These are phyloP conservation scores for Indicator maculatus DNA, from an alignment of 2,113 vertebrate species.

Conservation along the genomic window DNA sequence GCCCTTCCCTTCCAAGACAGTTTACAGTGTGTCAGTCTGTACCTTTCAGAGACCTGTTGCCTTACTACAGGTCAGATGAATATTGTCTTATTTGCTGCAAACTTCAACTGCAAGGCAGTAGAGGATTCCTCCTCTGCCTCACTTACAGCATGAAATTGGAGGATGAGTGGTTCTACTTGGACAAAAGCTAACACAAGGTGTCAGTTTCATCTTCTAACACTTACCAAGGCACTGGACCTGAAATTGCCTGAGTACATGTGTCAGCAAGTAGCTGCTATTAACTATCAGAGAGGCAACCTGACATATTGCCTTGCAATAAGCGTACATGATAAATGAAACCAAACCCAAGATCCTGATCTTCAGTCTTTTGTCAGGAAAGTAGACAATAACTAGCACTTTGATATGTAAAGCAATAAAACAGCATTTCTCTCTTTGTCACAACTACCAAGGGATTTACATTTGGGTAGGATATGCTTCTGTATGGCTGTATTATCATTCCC, in stretches of 20 bases:
- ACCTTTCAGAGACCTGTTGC: not conserved
- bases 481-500: accelerated
- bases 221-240: not conserved
- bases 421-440: not conserved
- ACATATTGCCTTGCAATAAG: not conserved
- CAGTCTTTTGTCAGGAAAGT: not conserved
- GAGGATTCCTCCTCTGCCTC: not conserved
- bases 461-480: not conserved
- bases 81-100: not conserved
- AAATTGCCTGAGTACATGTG: not conserved
- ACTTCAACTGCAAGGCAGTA: not conserved
- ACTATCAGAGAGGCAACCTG: not conserved
- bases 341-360: not conserved
- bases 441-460: not conserved
- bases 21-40: not conserved
- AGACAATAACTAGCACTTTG: not conserved
- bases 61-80: not conserved
- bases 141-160: not conserved
- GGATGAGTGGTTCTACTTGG: not conserved
- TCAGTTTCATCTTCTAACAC: not conserved
- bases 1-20: not conserved
- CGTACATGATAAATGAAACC: not conserved
- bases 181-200: not conserved
- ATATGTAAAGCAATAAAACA: not conserved
- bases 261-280: not conserved